Evolutionary conservation across 2,113 vertebrate species (phyloP), one percentile per base, ranked within the genome.

Genomic region (Strix uralensis): DNA sequence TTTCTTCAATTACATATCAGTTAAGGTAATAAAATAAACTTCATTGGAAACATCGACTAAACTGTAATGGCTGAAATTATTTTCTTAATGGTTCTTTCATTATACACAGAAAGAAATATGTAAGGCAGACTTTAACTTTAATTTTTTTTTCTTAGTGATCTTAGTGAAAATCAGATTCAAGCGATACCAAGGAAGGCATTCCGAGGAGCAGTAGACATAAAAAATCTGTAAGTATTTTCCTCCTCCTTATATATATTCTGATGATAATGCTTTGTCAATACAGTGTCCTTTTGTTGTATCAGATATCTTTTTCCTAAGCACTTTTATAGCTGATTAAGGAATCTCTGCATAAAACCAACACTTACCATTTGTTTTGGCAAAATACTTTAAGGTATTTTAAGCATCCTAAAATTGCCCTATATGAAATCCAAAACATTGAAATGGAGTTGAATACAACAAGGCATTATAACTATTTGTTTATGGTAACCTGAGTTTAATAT

Each of bases 111-210:
- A 85, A 13, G 6, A 75, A 82, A 80, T 70, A 36, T 26, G 21
- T 40, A 42, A 46, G 30, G 6, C 26, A 82, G 22, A 36, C 62
- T 78, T 49, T 83, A 59, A 80, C 18, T 63, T 73, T 46, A 18
- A 15, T 73, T 65, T 36, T 55, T 90, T 57, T 86, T 95, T 96
- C 65, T 44, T 74, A 98, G 99, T 91, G 99, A 99, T 97, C 98
- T 99, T 92, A 99, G 99, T 96, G 99, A 99, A 98, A 99, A 99
- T 97, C 99, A 99, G 97, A 99, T 99, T 95, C 99, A 99, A 86
- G 99, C 99, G 16, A 98, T 99, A 98, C 99, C 99, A 86, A 98
- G 99, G 92, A 99, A 99, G 97, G 99, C 99, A 88, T 99, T 99
- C 95, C 98, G 99, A 95, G 99, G 99, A 96, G 99, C 99, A 23